Evolutionary conservation across 2,797 vertebrate genomes (phyloP), one percentile per base, ranked within the genome.

Genomic region (Cyprinodon diabolis): DNA sequence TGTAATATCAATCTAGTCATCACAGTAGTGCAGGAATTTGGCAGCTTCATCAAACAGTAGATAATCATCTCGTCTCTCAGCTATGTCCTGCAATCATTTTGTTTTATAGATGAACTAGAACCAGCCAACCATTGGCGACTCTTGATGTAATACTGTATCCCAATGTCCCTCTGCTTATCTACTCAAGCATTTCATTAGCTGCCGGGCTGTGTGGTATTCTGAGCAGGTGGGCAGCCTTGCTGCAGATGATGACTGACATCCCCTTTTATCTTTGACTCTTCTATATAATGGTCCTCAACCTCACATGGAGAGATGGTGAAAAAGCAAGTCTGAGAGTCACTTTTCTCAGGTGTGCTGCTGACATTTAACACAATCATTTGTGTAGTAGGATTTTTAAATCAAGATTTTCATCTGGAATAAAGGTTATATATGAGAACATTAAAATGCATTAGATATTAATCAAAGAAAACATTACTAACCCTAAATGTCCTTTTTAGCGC

Each of bases 241-340:
- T 77, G 69, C 70, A 37, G 79, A 90, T 62, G 90, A 69, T 91
- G 92, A 93, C 78, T 91, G 93, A 94, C 76, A 75, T 84, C 77
- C 65, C 77, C 87, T 94, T 95, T 94, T 83, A 95, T 94, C 91
- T 90, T 68, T 37, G 80, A 84, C 45, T 82, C 77, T 77, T 62
- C 69, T 43, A 76, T 89, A 87, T 85, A 66, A 62, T 85, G 79
- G 75, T 74, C 60, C 74, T 79, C 68, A 60, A 70, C 17, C 74
- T 87, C 75, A 52, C 57, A 45, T 49, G 63, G 73, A 80, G 67
- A 84, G 81, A 74, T 71, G 55, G 66, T 77, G 73, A 77, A 74
- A 82, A 58, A 19, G 11, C 11, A 70, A 57, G 75, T 67, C 5
- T 5, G 56, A 70, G 71, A 67, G 63, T 63, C 58, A 65, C 51